A percentile compares a stretch with the other conserved stretches of the same genome.
phyloP scores from a whole-genome alignment of 2,888 invertebrate genomes.

The Crepidodera aurea region DNA sequence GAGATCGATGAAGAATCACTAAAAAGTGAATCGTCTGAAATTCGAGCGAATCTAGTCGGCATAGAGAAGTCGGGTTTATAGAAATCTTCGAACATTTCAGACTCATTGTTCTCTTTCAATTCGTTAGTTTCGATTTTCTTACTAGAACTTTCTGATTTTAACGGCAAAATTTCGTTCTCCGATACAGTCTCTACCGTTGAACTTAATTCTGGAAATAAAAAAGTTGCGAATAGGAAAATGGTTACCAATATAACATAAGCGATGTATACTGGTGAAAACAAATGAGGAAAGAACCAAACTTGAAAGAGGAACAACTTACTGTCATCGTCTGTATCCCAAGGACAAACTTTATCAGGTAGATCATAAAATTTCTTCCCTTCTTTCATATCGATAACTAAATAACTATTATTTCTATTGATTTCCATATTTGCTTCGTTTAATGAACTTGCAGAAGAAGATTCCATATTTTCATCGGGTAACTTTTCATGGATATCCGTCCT shows the following conservation, averaged over 20 bases:
- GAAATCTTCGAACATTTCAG: slow-evolving; percentile 34
- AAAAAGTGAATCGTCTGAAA: slow-evolving; percentile 3
- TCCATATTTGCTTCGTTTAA: not conserved
- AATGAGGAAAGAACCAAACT: too few species aligned
- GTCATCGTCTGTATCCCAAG: slow-evolving; percentile 36
- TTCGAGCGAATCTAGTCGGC: slow-evolving; percentile 44
- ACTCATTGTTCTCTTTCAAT: not conserved
- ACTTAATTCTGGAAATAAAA: slow-evolving; percentile 32
- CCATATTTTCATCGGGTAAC: slow-evolving; percentile 10
- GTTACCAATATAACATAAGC: too few species aligned
- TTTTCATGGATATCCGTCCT: slow-evolving; percentile 2
- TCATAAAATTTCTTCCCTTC: slow-evolving; percentile 40
- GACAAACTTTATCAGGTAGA: slow-evolving; percentile 42
- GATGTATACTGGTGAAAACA: too few species aligned
- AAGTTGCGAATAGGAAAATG: not conserved
- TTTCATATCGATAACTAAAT: slow-evolving; percentile 40
- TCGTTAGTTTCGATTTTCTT: not conserved
- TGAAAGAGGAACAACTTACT: slow-evolving; percentile 30
- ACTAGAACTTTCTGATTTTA: not conserved
- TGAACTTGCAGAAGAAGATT: slow-evolving; percentile 29
- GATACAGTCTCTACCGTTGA: slow-evolving; percentile 42
- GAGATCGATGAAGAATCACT: not conserved
- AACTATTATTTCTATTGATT: slow-evolving; percentile 34
- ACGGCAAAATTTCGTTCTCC: slow-evolving; percentile 29
- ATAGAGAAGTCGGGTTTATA: slow-evolving; percentile 43